phyloP scores from a whole-genome alignment of 2,113 vertebrate species.

The Todiramphus chloris region DNA sequence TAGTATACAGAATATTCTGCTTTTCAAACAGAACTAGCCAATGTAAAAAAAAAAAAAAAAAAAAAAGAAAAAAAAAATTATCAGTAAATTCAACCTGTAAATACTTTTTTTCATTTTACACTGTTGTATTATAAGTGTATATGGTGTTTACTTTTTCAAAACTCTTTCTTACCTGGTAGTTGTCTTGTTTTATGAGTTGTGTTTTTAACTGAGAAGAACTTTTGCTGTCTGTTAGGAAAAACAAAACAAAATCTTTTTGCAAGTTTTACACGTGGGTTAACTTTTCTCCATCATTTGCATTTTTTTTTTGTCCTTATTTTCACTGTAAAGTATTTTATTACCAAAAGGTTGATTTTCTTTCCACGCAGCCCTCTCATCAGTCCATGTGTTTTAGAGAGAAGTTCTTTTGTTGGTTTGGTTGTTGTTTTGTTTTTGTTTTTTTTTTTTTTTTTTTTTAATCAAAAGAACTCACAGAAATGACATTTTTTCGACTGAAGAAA shows the following conservation, averaged over 20 bases:
- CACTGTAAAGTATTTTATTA: conserved; percentile 80
- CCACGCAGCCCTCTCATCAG: conserved; percentile 12
- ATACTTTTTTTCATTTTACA: conserved; percentile 85
- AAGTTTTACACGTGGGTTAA: conserved; percentile 65
- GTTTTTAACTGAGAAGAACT: conserved; percentile 77
- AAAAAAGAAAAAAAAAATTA: conserved; percentile 23
- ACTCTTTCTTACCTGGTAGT: conserved; percentile 84
- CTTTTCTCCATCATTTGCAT: conserved; percentile 48
- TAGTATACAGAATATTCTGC: conserved; percentile 66
- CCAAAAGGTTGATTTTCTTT: conserved; percentile 26
- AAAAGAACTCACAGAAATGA: conserved; percentile 63
- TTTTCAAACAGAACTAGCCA: conserved; percentile 81
- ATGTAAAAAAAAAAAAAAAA: conserved; percentile 75
- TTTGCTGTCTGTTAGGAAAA: conserved; percentile 68
- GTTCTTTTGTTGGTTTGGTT: conserved; percentile 30
- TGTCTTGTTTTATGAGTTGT: conserved; percentile 83
- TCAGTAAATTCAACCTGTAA: conserved; percentile 85
- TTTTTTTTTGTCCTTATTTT: conserved; percentile 67
- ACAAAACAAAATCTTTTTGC: conserved; percentile 63
- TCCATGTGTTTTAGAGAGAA: conserved; percentile 36
- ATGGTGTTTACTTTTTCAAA: conserved; percentile 88
- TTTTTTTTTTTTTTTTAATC: conserved; percentile 32
- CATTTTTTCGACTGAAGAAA: conserved; percentile 70
- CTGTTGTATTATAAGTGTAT: conserved; percentile 90
- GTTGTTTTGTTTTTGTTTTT: not conserved